Conservation (phyloP, 2,888 invertebrate genomes). For the Dugesia japonica region DNA sequence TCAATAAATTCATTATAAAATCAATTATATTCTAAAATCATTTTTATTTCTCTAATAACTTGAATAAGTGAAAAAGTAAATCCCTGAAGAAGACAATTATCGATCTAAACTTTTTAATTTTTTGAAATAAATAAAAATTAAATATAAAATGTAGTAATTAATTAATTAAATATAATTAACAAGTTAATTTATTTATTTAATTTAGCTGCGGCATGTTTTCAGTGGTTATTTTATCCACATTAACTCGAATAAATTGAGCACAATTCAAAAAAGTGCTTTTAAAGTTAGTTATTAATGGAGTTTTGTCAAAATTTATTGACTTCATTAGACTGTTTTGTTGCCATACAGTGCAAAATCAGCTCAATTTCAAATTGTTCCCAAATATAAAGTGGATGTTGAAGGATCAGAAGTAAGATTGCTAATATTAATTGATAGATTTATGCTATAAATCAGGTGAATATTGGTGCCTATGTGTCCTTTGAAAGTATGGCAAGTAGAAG, state of each 20-base stretch:
- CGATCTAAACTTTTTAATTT: too few relatives aligned
- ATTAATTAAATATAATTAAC: too few relatives aligned
- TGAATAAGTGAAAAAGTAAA: too few relatives aligned
- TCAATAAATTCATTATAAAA: too few relatives aligned
- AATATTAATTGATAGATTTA: background rate
- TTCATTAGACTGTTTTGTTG: constrained; percentile 16
- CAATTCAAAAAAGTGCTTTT: constrained; percentile 26
- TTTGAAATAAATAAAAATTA: too few relatives aligned
- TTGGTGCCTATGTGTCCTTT: background rate
- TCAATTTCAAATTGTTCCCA: constrained; percentile 29
- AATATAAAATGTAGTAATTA: too few relatives aligned
- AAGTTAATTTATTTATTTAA: too few relatives aligned
- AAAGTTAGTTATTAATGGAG: constrained; percentile 10
- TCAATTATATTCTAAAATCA: too few relatives aligned
- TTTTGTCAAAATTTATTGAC: background rate
- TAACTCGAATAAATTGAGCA: constrained; percentile 25
- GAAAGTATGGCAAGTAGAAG: constrained; percentile 9
- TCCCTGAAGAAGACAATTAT: too few relatives aligned
- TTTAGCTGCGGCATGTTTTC: constrained; percentile 22
- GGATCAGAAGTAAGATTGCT: constrained; percentile 23
- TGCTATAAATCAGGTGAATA: background rate
- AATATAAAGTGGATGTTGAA: constrained; percentile 29
- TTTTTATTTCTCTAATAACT: background rate
- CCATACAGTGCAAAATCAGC: constrained; percentile 28
- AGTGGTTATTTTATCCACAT: constrained; percentile 28